Conservation (phyloP, 2,888 invertebrate species). For the Drosophila emarginata region DNA sequence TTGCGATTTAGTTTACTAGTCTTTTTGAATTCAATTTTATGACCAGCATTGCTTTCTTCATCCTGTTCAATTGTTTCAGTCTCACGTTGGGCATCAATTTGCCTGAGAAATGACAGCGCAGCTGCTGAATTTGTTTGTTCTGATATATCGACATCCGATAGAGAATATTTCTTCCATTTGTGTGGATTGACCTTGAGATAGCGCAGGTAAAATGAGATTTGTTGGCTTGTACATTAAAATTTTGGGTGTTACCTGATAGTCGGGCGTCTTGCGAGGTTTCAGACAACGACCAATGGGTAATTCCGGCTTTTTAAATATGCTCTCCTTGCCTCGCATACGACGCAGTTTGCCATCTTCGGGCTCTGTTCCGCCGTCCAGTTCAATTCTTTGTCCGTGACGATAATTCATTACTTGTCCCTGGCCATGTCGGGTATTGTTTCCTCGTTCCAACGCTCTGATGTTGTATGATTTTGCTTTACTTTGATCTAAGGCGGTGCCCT, state of each 20-base stretch:
- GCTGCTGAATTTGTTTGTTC: constrained; percentile 90
- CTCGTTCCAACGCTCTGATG: constrained; percentile 81
- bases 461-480: constrained; percentile 58
- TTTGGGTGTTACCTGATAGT: constrained; percentile 79
- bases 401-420: constrained; percentile 63
- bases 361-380: constrained; percentile 26
- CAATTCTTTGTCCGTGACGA: constrained; percentile 48
- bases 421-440: constrained; percentile 64
- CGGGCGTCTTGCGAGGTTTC: constrained; percentile 83
- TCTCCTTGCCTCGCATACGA: constrained; percentile 84
- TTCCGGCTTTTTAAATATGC: constrained; percentile 90
- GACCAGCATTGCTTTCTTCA: neutral
- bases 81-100: constrained; percentile 85
- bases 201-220: neutral
- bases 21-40: constrained; percentile 81
- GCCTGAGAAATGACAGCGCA: constrained; percentile 89
- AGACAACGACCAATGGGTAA: constrained; percentile 85
- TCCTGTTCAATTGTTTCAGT: constrained; percentile 53
- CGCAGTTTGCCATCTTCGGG: constrained; percentile 55
- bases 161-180: constrained; percentile 91
- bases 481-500: constrained; percentile 81
- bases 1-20: constrained; percentile 75
- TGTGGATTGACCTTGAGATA: constrained; percentile 86
- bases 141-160: constrained; percentile 92
- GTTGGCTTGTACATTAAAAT: neutral